phyloP scores from a whole-genome alignment of 2,113 vertebrate species.

The Tetrao urogallus region DNA sequence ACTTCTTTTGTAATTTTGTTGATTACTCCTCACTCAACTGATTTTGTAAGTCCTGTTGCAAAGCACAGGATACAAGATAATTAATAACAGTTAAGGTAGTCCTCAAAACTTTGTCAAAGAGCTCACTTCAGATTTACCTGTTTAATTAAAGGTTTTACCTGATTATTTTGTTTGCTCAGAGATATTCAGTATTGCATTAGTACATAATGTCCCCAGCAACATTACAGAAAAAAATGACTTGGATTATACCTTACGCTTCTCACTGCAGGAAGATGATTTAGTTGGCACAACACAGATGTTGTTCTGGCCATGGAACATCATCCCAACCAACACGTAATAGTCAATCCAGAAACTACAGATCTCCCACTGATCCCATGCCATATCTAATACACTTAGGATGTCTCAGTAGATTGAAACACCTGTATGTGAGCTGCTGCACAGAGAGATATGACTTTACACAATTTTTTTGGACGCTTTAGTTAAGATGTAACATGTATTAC shows the following conservation, averaged over 20 bases:
- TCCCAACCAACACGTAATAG: not conserved
- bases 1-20: not conserved
- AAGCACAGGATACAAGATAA: not conserved
- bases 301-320: not conserved
- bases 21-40: not conserved
- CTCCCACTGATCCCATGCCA: not conserved
- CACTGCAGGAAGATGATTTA: not conserved
- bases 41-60: not conserved
- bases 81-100: not conserved
- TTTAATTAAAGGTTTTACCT: not conserved
- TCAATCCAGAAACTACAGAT: not conserved
- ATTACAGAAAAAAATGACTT: not conserved
- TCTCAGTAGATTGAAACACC: not conserved
- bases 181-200: not conserved
- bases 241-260: not conserved
- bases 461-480: not conserved
- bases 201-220: not conserved
- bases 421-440: not conserved
- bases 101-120: not conserved
- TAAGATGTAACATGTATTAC: not conserved
- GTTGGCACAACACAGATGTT: not conserved
- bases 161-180: too few relatives aligned
- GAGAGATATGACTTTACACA: not conserved
- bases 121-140: not conserved
- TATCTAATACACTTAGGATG: not conserved